These are phyloP conservation scores for Noctua janthina DNA, from an alignment of 2,888 invertebrate genomes.

Conservation along the genomic window DNA sequence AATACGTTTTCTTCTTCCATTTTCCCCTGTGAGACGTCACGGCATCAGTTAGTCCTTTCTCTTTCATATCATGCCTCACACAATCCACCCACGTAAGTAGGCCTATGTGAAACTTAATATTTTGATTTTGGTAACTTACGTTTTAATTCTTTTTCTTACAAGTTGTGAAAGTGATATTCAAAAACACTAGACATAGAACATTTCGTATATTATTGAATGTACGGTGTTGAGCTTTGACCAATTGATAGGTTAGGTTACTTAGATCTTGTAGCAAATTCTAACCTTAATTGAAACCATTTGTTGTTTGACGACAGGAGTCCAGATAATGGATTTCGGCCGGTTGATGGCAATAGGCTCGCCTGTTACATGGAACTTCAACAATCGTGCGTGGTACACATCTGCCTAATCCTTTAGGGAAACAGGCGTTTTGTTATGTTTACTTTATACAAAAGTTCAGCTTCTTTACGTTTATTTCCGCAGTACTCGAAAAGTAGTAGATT, in stretches of 20 bases:
- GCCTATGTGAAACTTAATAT: neutral
- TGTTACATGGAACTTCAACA: neutral
- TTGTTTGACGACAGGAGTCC: neutral
- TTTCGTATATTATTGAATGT: neutral
- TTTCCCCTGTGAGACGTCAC: too few relatives aligned
- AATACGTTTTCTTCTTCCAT: neutral
- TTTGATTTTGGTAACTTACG: neutral
- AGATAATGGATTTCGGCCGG: neutral
- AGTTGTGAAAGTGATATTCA: neutral
- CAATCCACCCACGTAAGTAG: neutral
- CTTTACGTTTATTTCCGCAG: neutral
- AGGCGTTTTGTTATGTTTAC: neutral
- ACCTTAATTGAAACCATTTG: neutral
- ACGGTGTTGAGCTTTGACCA: neutral
- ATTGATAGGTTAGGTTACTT: neutral
- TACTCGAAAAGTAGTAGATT: neutral
- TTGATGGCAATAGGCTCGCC: neutral
- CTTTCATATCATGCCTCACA: neutral
- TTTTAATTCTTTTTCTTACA: neutral
- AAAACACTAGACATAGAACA: neutral
- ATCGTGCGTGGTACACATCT: neutral
- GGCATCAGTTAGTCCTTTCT: too few relatives aligned
- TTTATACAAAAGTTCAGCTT: neutral
- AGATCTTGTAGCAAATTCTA: neutral
- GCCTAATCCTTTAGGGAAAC: neutral